These are phyloP conservation scores for Eupithecia subfuscata DNA, from an alignment of 2,888 invertebrate species.

Conservation along the genomic window DNA sequence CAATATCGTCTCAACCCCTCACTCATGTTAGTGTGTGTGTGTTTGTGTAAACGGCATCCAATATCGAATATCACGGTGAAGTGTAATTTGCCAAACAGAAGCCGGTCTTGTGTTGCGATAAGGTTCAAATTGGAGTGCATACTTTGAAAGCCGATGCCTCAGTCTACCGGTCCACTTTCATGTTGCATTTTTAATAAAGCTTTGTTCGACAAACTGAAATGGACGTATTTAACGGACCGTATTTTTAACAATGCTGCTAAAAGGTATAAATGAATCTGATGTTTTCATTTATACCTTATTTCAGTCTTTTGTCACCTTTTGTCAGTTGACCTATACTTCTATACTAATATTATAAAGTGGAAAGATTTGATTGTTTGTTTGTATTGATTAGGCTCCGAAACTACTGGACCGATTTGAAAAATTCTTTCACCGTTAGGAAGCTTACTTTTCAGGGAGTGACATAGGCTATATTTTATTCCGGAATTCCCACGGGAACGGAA, in stretches of 20 bases:
- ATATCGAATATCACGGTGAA: neutral
- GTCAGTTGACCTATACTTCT: too few relatives aligned
- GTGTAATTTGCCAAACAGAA: neutral
- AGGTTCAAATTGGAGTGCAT: neutral
- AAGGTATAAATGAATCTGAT: neutral
- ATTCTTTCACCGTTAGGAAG: too few relatives aligned
- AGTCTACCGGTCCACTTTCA: neutral
- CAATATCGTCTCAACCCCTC: neutral
- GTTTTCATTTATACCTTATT: too few relatives aligned
- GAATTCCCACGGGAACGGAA: too few relatives aligned
- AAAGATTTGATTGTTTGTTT: too few relatives aligned
- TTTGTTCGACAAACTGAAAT: neutral
- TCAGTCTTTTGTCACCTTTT: too few relatives aligned
- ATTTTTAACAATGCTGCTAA: neutral
- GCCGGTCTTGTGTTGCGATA: neutral
- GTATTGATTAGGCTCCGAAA: too few relatives aligned
- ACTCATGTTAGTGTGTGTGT: neutral
- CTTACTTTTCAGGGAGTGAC: too few relatives aligned
- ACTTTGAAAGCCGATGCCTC: neutral
- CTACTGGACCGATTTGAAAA: too few relatives aligned
- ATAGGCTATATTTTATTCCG: too few relatives aligned
- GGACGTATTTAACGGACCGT: neutral
- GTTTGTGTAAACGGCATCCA: neutral
- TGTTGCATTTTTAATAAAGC: neutral
- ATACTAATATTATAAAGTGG: too few relatives aligned